Percentiles rank a stretch among this genome's conserved stretches.
Evolutionary conservation across 2,113 vertebrate genomes (phyloP).

Genomic region (Psammodynastes pulverulentus): DNA sequence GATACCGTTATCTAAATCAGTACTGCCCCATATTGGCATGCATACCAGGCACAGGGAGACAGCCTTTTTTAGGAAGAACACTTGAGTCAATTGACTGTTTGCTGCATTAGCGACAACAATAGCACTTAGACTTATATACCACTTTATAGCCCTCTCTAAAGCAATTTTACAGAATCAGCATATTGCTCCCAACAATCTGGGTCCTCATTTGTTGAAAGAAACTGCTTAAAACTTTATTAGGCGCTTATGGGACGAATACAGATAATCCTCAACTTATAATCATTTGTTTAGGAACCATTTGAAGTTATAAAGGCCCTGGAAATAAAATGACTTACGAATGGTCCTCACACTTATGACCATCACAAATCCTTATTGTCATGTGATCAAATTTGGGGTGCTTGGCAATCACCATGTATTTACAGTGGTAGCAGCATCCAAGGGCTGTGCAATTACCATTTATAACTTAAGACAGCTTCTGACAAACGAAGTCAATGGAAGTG

Average conservation of each 20-base stretch:
- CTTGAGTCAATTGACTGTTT: background rate
- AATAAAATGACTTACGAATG: background rate
- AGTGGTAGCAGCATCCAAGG: background rate
- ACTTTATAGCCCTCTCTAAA: no score
- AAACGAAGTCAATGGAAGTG: background rate
- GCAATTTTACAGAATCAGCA: no score
- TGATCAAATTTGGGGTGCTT: no score
- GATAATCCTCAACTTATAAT: background rate
- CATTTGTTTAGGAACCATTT: background rate
- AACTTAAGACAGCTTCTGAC: background rate
- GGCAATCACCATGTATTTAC: background rate
- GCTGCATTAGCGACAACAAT: no score
- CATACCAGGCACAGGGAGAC: background rate
- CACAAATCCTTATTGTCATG: background rate
- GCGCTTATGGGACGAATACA: background rate
- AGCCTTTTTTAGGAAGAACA: background rate
- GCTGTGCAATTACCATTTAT: background rate
- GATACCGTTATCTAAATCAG: background rate
- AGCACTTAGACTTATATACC: no score
- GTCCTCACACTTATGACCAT: background rate
- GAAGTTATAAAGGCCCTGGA: background rate
- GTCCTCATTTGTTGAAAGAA: background rate
- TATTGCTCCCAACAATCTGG: no score
- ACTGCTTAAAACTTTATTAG: background rate
- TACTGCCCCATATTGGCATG: background rate